These are phyloP conservation scores for Hydraecia micacea DNA, from an alignment of 2,888 invertebrate genomes.

Conservation along the genomic window DNA sequence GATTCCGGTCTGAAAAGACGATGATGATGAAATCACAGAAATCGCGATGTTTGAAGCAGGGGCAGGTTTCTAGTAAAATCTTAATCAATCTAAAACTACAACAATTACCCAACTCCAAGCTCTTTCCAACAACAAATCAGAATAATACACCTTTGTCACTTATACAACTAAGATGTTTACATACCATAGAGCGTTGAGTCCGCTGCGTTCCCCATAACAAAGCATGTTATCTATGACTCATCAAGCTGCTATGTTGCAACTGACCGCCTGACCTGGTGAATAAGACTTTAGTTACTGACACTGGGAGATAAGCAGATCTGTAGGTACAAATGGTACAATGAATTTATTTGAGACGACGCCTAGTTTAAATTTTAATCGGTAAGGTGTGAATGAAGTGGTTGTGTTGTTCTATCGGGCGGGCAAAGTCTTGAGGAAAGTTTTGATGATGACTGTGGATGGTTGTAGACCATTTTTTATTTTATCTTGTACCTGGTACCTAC, in stretches of 20 bases:
- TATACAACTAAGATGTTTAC: slow-evolving; percentile 49
- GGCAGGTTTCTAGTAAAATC: not conserved
- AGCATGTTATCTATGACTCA: slow-evolving; percentile 64
- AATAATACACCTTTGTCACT: slow-evolving; percentile 40
- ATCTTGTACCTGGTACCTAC: no score
- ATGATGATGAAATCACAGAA: not conserved
- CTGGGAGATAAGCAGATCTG: slow-evolving; percentile 38
- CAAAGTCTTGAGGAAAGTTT: not conserved
- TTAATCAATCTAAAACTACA: slow-evolving; percentile 7
- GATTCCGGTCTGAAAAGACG: not conserved
- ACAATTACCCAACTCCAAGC: slow-evolving; percentile 3
- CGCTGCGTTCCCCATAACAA: slow-evolving; percentile 63
- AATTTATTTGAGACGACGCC: slow-evolving; percentile 9
- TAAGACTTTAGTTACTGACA: slow-evolving; percentile 45
- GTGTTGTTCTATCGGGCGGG: not conserved
- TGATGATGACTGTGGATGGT: not conserved
- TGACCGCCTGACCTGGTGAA: slow-evolving; percentile 64
- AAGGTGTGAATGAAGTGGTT: not conserved
- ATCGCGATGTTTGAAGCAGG: not conserved
- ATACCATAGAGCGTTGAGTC: slow-evolving; percentile 41
- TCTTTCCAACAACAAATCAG: slow-evolving; percentile 4
- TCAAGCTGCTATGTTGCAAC: slow-evolving; percentile 59
- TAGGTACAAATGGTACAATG: slow-evolving; percentile 17
- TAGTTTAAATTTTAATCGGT: not conserved
- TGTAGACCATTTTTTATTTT: no score